These are phyloP conservation scores for Lobophora halterata DNA, from an alignment of 2,888 invertebrate species.

Conservation along the genomic window DNA sequence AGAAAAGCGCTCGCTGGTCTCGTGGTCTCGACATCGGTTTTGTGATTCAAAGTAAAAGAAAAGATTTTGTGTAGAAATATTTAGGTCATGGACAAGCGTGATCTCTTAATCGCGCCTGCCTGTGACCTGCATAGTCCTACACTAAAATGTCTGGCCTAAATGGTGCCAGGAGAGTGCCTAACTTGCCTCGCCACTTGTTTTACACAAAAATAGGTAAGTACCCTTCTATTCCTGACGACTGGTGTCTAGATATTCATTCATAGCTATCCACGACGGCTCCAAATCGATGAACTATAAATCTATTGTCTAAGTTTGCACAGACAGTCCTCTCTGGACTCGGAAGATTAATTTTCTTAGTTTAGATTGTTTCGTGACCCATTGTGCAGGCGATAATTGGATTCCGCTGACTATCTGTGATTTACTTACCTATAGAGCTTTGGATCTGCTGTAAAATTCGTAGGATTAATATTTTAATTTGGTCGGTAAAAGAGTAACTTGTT, in stretches of 20 bases:
- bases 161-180: too few relatives aligned
- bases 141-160: too few relatives aligned
- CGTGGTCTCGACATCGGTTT: too few relatives aligned
- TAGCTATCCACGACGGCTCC: constrained; percentile 54
- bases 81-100: too few relatives aligned
- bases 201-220: constrained; percentile 3
- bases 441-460: constrained; percentile 42
- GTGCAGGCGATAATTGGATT: constrained; percentile 80
- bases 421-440: constrained; percentile 68
- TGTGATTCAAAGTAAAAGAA: too few relatives aligned
- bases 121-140: too few relatives aligned
- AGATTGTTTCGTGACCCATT: constrained; percentile 81
- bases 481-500: too few relatives aligned
- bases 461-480: too few relatives aligned
- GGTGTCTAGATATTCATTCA: constrained; percentile 31
- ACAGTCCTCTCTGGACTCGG: constrained; percentile 75
- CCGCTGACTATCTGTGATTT: constrained; percentile 74
- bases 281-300: constrained; percentile 80
- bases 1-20: too few relatives aligned
- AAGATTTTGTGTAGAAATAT: too few relatives aligned
- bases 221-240: constrained; percentile 2
- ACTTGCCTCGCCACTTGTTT: too few relatives aligned
- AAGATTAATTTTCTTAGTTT: constrained; percentile 82
- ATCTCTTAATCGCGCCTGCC: too few relatives aligned
- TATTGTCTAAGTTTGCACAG: constrained; percentile 80